Base-by-base conservation (phyloP, 1,140 invertebrate genomes). In the Ceratina australensis region DNA sequence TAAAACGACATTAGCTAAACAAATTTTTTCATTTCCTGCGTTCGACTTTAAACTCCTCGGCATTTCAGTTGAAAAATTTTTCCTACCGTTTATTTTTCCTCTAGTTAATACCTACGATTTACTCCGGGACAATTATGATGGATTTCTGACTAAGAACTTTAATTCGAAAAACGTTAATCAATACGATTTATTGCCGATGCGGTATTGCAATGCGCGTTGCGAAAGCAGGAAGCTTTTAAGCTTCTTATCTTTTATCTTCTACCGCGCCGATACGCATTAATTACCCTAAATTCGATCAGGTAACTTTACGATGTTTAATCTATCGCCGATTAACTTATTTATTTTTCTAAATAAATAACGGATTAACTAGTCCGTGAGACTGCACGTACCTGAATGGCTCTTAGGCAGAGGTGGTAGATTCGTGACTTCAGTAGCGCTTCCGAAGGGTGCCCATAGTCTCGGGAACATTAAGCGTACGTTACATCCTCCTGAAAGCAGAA, bases 401-500 rank as follows among this genome's bases (percentile, higher is more conserved):
- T 91, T 92, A 18, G 87, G 89, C 69, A 91, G 81, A 28, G 90
- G 85, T 71, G 90, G 89, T 24, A 92, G 72, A 33, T 74, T 89
- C 60, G 89, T 90, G 79, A 90, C 78, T 42, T 91, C 91, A 64
- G 87, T 89, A 1, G 88, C 73, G 50, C 87, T 91, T 26, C 78
- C 83, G 67, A 92, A 91, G 18, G 91, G 91, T 18, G 90, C 90
- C 91, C 91, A 92, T 57, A 92, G 83, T 83, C 90, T 89, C 28
- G 91, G 91, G 61, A 92, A 92, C 89, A 92, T 89, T 81, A 92
- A 78, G 74, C 91, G 89, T 42, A 92, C 89, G 79, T 91, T 91
- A 79, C 90, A 92, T 82, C 87, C 91, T 83, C 88, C 85, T 83
- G 73, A 68, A 79, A 80, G 13, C 20, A 77, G 2, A 65, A 26